Evolutionary conservation across 2,113 vertebrate species (phyloP).

Genomic region (Cyphomyrus discorhynchus): DNA sequence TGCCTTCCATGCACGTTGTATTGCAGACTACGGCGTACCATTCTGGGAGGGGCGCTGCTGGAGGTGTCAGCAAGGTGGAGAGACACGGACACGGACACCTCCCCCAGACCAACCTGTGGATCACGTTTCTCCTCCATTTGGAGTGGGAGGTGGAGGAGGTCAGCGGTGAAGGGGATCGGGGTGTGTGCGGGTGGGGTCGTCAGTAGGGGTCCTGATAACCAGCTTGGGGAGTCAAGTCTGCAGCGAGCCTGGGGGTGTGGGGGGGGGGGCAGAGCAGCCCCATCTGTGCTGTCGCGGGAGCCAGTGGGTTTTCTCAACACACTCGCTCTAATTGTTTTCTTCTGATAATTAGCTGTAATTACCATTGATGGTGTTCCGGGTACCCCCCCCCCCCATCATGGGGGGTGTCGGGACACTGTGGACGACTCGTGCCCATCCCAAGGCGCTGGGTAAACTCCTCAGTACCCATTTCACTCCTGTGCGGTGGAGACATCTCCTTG

Average conservation of each 20-base stretch:
- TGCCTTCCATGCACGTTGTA: constrained; percentile 10
- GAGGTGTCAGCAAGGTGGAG: background rate
- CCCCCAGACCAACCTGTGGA: constrained; percentile 6
- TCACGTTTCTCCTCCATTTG: constrained; percentile 32
- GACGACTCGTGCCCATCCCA: background rate
- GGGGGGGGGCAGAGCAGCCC: background rate
- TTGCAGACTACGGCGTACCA: background rate
- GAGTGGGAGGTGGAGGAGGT: constrained; percentile 20
- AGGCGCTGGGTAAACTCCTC: background rate
- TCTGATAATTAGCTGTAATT: constrained; percentile 36
- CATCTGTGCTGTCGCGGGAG: constrained; percentile 22
- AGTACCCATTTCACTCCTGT: background rate
- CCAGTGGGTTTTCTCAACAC: constrained; percentile 18
- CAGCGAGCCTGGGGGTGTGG: background rate
- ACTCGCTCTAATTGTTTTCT: constrained; percentile 29
- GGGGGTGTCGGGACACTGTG: background rate
- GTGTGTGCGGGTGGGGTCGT: constrained; percentile 28
- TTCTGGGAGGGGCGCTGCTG: background rate
- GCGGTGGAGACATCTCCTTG: background rate
- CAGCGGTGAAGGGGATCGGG: background rate
- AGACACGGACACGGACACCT: background rate
- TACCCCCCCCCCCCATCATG: background rate
- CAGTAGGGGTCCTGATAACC: constrained; percentile 43
- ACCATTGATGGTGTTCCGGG: constrained; percentile 24
- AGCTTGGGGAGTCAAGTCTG: constrained; percentile 35